These are phyloP conservation scores for Trinectes maculatus DNA, from an alignment of 2,113 vertebrate species.

Conservation along the genomic window DNA sequence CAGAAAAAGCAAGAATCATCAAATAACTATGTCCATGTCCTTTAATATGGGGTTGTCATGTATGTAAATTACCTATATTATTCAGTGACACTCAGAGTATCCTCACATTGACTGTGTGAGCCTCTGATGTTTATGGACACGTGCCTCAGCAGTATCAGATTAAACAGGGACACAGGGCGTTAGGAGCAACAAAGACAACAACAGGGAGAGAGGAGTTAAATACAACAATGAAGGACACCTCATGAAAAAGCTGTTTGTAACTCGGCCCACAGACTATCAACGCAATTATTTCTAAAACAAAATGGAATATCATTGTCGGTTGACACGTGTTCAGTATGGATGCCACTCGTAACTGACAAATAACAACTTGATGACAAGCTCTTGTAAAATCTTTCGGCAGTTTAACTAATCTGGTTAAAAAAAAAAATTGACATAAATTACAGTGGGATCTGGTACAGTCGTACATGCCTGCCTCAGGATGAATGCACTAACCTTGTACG, in stretches of 20 bases:
- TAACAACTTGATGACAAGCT: neutral
- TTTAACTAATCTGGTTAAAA: no score
- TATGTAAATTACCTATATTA: neutral
- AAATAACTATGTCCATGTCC: no score
- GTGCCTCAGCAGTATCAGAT: constrained; percentile 44
- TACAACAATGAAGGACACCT: constrained; percentile 45
- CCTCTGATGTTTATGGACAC: constrained; percentile 19
- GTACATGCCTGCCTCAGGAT: neutral
- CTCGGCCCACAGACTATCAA: no score
- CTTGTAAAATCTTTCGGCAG: no score
- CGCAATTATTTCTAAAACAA: no score
- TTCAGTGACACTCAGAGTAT: neutral
- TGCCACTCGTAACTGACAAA: neutral
- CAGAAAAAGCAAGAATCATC: no score
- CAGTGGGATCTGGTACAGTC: no score
- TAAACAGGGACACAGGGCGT: constrained; percentile 37
- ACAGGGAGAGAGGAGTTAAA: constrained; percentile 40
- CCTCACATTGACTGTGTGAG: constrained; percentile 15
- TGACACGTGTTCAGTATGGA: neutral
- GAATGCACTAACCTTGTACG: neutral
- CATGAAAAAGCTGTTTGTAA: constrained; percentile 7
- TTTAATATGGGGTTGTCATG: neutral
- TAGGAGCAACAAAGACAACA: constrained; percentile 42
- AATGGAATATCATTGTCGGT: constrained; percentile 2
- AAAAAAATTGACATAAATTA: no score